Evolutionary conservation across 2,888 invertebrate genomes (phyloP).

Genomic region (Eilema sororculum): DNA sequence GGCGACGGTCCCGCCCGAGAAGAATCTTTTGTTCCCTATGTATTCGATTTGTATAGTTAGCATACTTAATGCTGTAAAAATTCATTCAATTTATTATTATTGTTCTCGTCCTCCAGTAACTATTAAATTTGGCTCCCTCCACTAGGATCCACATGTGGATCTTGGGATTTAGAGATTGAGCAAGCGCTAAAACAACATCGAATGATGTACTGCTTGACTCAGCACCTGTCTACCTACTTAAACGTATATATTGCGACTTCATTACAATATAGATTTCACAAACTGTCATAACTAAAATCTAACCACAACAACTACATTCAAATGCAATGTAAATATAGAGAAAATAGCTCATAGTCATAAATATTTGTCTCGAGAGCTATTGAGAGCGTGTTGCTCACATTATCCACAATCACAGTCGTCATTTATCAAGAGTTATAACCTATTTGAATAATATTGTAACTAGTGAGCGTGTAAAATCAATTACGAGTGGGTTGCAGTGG

Average conservation of each 20-base stretch:
- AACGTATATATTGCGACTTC: not conserved
- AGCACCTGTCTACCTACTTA: constrained; percentile 14
- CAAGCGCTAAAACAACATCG: not conserved
- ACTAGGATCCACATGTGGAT: no score
- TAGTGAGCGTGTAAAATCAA: constrained; percentile 52
- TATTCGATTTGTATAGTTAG: no score
- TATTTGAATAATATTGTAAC: constrained; percentile 63
- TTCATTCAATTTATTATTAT: no score
- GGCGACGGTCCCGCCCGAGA: no score
- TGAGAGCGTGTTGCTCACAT: constrained; percentile 49
- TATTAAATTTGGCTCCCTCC: no score
- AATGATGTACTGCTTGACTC: not conserved
- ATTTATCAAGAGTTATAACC: constrained; percentile 70
- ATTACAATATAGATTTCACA: not conserved
- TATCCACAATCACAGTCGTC: constrained; percentile 66
- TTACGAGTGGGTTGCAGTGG: constrained; percentile 47
- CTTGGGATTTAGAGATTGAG: not conserved
- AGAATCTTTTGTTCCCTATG: no score
- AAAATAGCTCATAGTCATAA: constrained; percentile 35
- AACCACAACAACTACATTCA: constrained; percentile 8
- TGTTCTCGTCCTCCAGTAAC: no score
- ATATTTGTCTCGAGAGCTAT: constrained; percentile 48
- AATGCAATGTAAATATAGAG: constrained; percentile 18
- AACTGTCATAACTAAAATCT: constrained; percentile 26
- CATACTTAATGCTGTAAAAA: no score